These are phyloP conservation scores for Penelope pileata DNA, from an alignment of 2,113 vertebrate genomes.

Conservation along the genomic window DNA sequence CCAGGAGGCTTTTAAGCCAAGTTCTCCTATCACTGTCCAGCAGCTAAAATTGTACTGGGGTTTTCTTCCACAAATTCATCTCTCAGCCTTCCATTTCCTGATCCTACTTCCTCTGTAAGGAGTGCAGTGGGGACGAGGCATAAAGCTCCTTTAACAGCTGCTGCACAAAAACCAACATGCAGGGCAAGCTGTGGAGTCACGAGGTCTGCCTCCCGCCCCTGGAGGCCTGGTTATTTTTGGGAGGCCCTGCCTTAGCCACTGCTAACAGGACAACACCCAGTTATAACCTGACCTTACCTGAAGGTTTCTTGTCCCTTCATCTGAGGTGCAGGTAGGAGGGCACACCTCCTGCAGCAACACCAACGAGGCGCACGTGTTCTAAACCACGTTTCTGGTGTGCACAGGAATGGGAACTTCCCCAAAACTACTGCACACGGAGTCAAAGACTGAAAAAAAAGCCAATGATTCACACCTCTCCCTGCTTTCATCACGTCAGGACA, in stretches of 20 bases:
- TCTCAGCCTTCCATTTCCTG: slow-evolving; percentile 30
- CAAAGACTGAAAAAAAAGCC: background rate
- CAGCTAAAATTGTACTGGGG: background rate
- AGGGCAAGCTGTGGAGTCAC: background rate
- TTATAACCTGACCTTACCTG: background rate
- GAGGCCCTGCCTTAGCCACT: background rate
- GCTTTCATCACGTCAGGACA: background rate
- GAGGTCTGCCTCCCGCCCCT: slow-evolving; percentile 1
- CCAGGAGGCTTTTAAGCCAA: background rate
- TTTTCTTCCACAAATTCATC: slow-evolving; percentile 21
- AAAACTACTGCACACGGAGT: background rate
- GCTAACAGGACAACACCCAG: background rate
- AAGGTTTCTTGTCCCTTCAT: background rate
- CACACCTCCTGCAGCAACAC: background rate
- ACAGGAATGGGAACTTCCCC: background rate
- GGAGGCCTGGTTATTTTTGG: slow-evolving; percentile 5
- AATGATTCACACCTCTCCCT: background rate
- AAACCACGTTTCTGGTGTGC: background rate
- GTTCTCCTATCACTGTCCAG: background rate
- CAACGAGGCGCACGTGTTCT: background rate
- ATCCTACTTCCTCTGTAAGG: background rate
- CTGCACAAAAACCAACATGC: background rate
- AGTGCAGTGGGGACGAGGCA: background rate
- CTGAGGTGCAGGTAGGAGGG: background rate
- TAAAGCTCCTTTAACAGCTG: slow-evolving; percentile 49